Evolutionary conservation across 2,888 invertebrate species (phyloP), one percentile per base, ranked within the genome.

Genomic region (Brachyptera putata): DNA sequence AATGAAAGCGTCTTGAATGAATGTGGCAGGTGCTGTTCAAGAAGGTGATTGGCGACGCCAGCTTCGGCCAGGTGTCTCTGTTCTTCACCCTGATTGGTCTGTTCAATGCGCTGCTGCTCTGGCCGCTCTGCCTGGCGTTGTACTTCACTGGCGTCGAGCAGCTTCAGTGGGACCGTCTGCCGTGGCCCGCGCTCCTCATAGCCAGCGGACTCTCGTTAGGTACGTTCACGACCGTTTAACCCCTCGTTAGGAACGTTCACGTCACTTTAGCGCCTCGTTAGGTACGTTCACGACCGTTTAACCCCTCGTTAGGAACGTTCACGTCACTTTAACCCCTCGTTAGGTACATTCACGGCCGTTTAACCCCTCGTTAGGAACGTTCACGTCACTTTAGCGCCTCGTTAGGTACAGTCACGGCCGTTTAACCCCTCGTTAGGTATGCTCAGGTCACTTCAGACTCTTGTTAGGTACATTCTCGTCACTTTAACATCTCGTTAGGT

Each of bases 11-110:
- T n/a, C n/a, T n/a, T n/a, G n/a, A n/a, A n/a, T n/a, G n/a, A n/a
- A n/a, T n/a, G n/a, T n/a, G n/a, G n/a, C 72, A 95, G 92, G 95
- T 97, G 69, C 82, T 95, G 71, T 95, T 95, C 77, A 90, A 93
- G 71, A 92, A 93, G 77, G 87, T 95, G 67, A 89, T 96, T 77
- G 95, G 95, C 13, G 93, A 94, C 71, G 92, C 95, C 63, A 91
- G 89, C 61, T 87, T 90, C 61, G 95, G 93, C 3, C 94, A 95
- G 77, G 87, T 95, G 58, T 93, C 96, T 1, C 77, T 97, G 67
- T 95, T 96, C 76, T 95, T 96, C 78, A 90, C 94, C 0, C 84
- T 93, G 26, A 83, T 97, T 69, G 96, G 96, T 50, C 79, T 94
- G 67, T 83, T 95, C 72, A 94, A 95, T 75, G 88, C 91, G 16